phyloP scores from a whole-genome alignment of 1,140 invertebrate species.

The Zophobas atratus region DNA sequence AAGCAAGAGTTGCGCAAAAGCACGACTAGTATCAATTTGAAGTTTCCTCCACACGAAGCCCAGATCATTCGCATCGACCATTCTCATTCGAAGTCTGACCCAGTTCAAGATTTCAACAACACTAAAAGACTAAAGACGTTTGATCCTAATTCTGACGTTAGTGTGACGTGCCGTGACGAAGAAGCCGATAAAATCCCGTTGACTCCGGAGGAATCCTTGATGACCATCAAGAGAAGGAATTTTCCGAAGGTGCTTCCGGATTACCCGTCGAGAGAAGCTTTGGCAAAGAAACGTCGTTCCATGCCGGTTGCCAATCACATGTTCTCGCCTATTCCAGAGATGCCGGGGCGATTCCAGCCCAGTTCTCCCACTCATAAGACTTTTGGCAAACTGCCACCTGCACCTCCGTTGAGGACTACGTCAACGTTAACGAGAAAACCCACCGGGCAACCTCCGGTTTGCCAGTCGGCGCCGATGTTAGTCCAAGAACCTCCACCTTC shows the following conservation, averaged over 20 bases:
- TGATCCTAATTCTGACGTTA: conserved; percentile 75
- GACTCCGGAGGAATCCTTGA: conserved; percentile 79
- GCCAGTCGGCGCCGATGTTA: conserved; percentile 67
- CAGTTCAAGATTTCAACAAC: conserved; percentile 71
- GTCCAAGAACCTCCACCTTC: conserved; percentile 66
- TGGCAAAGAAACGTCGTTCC: conserved; percentile 71
- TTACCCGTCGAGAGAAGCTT: conserved; percentile 69
- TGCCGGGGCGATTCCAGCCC: conserved; percentile 66
- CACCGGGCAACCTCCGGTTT: conserved; percentile 55
- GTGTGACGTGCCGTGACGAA: conserved; percentile 79
- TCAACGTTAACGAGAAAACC: conserved; percentile 73
- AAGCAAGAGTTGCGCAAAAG: conserved; percentile 69
- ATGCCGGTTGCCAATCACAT: conserved; percentile 69
- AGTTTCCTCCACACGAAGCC: conserved; percentile 55
- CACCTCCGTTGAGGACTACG: conserved; percentile 76
- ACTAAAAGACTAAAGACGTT: conserved; percentile 67
- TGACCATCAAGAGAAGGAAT: conserved; percentile 81
- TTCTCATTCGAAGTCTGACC: conserved; percentile 83
- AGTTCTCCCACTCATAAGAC: conserved; percentile 63
- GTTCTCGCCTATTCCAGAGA: conserved; percentile 67
- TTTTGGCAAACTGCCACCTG: conserved; percentile 71
- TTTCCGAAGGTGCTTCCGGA: conserved; percentile 88
- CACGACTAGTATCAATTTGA: conserved; percentile 68
- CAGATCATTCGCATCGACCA: conserved; percentile 74
- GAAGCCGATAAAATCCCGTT: conserved; percentile 67